These are phyloP conservation scores for Pipistrellus pygmaeus DNA, from an alignment of 2,797 vertebrate genomes.

Conservation along the genomic window DNA sequence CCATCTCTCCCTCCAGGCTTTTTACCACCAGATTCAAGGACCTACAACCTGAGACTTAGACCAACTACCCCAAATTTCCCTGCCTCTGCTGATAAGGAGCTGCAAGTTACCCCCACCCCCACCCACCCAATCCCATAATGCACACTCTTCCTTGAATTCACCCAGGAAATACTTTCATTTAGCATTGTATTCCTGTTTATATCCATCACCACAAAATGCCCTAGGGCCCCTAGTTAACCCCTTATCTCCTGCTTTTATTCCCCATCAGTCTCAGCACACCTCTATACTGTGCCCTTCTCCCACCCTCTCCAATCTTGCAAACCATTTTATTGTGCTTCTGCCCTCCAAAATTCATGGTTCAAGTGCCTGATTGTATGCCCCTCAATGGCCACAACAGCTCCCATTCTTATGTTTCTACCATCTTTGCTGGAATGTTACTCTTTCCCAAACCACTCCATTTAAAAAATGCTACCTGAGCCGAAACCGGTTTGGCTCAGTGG, in stretches of 20 bases:
- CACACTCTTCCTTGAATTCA: not conserved
- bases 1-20: not conserved
- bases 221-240: not conserved
- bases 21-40: not conserved
- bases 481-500: too few relatives aligned
- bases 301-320: not conserved
- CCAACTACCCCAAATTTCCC: not conserved
- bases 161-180: not conserved
- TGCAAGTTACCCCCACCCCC: not conserved
- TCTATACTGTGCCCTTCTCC: not conserved
- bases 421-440: not conserved
- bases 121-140: not conserved
- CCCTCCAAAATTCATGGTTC: not conserved
- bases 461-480: not conserved
- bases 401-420: not conserved
- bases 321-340: not conserved
- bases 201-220: not conserved
- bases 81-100: not conserved
- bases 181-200: not conserved
- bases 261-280: not conserved
- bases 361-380: not conserved
- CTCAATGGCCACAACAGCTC: not conserved
- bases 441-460: not conserved
- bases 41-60: not conserved
- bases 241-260: not conserved